Conservation (phyloP, 1,140 invertebrate genomes). For the Sinella curviseta region DNA sequence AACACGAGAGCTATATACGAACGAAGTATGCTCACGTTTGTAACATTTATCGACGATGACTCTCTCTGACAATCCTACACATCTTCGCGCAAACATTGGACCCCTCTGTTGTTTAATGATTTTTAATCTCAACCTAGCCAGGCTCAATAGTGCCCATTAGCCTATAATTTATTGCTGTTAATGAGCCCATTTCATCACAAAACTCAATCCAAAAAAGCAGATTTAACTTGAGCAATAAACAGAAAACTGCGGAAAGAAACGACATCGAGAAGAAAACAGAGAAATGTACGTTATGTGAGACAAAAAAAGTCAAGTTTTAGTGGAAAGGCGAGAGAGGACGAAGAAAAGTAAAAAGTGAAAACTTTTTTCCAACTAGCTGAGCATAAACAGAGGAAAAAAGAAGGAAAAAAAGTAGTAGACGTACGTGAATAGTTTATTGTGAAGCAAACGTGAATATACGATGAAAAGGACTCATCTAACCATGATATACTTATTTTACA, state of each 20-base stretch:
- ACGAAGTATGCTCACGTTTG: background rate
- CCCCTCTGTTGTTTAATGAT: background rate
- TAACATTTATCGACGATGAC: background rate
- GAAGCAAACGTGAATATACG: too few relatives aligned
- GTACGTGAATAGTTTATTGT: background rate
- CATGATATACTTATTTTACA: background rate
- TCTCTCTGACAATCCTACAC: background rate
- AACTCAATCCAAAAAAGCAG: slow-evolving; percentile 9
- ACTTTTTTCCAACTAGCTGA: too few relatives aligned
- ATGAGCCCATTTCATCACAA: slow-evolving; percentile 13
- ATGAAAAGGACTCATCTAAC: background rate
- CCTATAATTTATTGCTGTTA: slow-evolving; percentile 16
- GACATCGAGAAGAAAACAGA: background rate
- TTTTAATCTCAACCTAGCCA: slow-evolving; percentile 10
- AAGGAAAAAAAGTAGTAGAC: background rate
- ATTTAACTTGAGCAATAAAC: slow-evolving; percentile 15
- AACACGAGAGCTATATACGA: too few relatives aligned
- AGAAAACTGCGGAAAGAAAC: slow-evolving; percentile 1
- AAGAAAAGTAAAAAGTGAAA: too few relatives aligned
- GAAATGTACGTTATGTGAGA: too few relatives aligned
- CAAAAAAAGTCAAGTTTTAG: too few relatives aligned
- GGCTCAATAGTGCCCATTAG: too few relatives aligned
- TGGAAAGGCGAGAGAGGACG: too few relatives aligned
- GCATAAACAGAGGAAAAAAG: background rate
- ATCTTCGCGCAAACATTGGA: background rate